Evolutionary conservation across 2,888 invertebrate species (phyloP).

Genomic region (Ophraella communa): DNA sequence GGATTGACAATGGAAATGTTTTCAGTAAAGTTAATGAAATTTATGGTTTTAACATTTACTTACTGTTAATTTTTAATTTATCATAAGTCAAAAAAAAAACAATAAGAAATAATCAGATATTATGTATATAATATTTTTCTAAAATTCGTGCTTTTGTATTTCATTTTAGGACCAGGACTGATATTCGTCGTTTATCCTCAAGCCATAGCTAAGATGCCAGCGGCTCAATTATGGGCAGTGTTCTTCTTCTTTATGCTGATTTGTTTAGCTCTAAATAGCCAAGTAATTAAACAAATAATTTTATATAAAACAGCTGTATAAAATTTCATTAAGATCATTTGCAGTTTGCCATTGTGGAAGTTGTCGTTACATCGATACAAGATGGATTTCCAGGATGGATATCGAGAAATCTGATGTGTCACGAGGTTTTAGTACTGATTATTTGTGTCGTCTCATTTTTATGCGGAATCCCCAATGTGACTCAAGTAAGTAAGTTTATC

Average conservation of each 20-base stretch:
- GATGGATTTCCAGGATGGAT: constrained; percentile 92
- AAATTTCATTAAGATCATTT: constrained; percentile 53
- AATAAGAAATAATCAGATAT: too few relatives aligned
- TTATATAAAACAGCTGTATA: constrained; percentile 27
- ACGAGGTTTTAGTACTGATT: constrained; percentile 83
- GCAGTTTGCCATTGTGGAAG: constrained; percentile 93
- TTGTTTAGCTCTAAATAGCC: constrained; percentile 86
- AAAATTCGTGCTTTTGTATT: neutral
- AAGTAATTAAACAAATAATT: constrained; percentile 63
- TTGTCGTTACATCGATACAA: constrained; percentile 91
- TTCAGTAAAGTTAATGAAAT: too few relatives aligned
- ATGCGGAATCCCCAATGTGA: constrained; percentile 86
- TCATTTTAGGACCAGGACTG: constrained; percentile 75
- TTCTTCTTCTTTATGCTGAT: constrained; percentile 91
- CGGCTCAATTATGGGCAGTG: constrained; percentile 88
- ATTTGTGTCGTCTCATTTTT: constrained; percentile 85
- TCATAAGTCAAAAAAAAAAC: neutral
- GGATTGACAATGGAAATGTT: too few relatives aligned
- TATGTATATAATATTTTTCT: neutral
- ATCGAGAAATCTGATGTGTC: constrained; percentile 79
- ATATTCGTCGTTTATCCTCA: constrained; percentile 92
- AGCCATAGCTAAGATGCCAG: constrained; percentile 92
- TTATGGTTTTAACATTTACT: too few relatives aligned
- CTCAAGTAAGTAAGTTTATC: constrained; percentile 66
- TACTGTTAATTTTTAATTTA: too few relatives aligned